Evolutionary conservation across 2,797 vertebrate species (phyloP), one percentile per base, ranked within the genome.

Genomic region (Phoebastria nigripes): DNA sequence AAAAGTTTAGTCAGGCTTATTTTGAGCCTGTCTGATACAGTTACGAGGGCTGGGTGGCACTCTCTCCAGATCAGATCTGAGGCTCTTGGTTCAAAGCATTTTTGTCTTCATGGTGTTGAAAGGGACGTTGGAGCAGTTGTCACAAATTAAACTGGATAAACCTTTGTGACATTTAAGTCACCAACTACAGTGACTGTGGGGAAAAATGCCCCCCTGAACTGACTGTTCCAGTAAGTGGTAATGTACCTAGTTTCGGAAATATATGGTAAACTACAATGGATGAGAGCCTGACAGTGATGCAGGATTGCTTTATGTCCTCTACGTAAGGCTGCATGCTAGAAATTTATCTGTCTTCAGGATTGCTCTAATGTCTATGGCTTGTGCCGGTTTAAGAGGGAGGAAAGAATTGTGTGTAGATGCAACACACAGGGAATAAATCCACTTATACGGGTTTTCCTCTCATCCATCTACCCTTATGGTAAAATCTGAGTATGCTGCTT

Each of bases 321-420:
- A 0, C 0, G 0, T 52, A 42, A 69, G 46, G n/a, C 24, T 89
- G 41, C 12, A 1, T 17, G 15, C 29, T 55, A 56, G 65, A 85
- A 89, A 31, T n/a, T n/a, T 19, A 21, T 81, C 26, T 7, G 3
- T 78, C 35, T 76, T 82, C 17, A 20, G 12, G 7, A 28, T 7
- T 88, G 13, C 35, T 91, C 21, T 55, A 29, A 69, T 47, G 73
- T 66, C 46, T 81, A 1, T 52, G n/a, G 5, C 11, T 69, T 88
- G 11, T 29, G 28, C 42, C 3, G 11, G 4, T 79, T 42, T 76
- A 54, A 66, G 56, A 47, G 35, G 22, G 11, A 91, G 44, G 33
- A 52, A 71, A 56, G 26, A 59, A 33, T 46, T 54, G 11, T 76
- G 8, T 51, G 39, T 37, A 33, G 22, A 6, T 41, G 28, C 8